A percentile compares a stretch with the other conserved stretches of the same genome.
Conservation (phyloP, 2,113 vertebrate species). For the Salvelinus sp. region DNA sequence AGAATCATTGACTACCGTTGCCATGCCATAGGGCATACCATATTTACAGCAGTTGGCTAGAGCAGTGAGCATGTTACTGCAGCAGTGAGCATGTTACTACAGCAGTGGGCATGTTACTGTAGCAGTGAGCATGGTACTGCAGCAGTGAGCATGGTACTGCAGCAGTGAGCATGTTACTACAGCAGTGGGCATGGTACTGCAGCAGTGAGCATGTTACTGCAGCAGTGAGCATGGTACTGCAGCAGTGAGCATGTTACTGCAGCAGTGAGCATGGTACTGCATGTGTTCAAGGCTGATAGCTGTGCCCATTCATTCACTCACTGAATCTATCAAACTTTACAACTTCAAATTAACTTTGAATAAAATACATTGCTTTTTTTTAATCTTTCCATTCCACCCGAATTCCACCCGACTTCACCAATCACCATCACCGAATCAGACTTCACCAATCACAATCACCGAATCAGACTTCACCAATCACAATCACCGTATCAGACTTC, state of each 20-base stretch:
- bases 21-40: too few species aligned
- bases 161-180: constrained; percentile 35
- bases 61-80: constrained; percentile 37
- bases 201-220: constrained; percentile 35
- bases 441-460: neutral
- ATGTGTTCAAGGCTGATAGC: constrained; percentile 65
- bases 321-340: constrained; percentile 23
- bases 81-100: constrained; percentile 35
- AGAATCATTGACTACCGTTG: too few species aligned
- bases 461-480: too few species aligned
- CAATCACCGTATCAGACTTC: too few species aligned
- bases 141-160: constrained; percentile 35
- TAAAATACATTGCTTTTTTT: neutral
- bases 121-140: constrained; percentile 35
- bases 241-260: constrained; percentile 36
- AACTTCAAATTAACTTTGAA: neutral
- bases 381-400: neutral
- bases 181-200: constrained; percentile 35
- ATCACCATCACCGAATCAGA: too few species aligned
- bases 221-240: constrained; percentile 37
- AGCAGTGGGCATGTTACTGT: constrained; percentile 34
- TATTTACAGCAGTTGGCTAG: too few species aligned
- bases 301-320: constrained; percentile 48
- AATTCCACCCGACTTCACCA: too few species aligned
- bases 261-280: neutral